Percentiles rank a stretch among this genome's conserved stretches.
Evolutionary conservation across 2,888 invertebrate species (phyloP).

Genomic region (Drosophila atripex): DNA sequence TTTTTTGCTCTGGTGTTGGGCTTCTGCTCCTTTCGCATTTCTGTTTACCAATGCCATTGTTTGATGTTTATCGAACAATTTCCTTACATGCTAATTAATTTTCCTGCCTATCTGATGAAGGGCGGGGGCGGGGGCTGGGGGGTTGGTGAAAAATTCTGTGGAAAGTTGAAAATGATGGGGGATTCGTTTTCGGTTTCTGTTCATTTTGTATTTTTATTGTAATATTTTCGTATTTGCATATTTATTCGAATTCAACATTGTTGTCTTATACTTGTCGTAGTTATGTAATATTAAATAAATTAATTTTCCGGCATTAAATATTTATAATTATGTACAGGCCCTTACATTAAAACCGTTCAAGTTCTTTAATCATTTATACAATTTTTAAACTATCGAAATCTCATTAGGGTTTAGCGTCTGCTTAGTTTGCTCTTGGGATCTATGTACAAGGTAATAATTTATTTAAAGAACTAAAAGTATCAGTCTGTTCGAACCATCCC

Average conservation of each 20-base stretch:
- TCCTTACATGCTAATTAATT: slow-evolving; percentile 75
- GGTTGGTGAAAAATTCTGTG: not conserved
- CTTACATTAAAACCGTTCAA: slow-evolving; percentile 34
- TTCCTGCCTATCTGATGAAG: slow-evolving; percentile 42
- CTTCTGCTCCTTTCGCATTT: slow-evolving; percentile 21
- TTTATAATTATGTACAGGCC: slow-evolving; percentile 42
- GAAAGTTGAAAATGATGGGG: slow-evolving; percentile 32
- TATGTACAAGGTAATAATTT: slow-evolving; percentile 26
- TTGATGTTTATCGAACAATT: slow-evolving; percentile 72
- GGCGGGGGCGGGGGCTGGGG: too few relatives aligned
- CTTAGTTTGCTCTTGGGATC: slow-evolving; percentile 7
- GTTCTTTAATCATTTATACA: slow-evolving; percentile 28
- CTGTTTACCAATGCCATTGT: slow-evolving; percentile 47
- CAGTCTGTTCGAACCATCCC: slow-evolving; percentile 77
- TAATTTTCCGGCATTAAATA: slow-evolving; percentile 9
- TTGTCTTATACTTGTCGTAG: slow-evolving; percentile 9
- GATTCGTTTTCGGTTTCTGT: not conserved
- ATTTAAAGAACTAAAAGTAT: slow-evolving; percentile 79
- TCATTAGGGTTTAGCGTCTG: slow-evolving; percentile 9
- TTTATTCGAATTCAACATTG: slow-evolving; percentile 31
- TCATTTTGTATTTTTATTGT: not conserved
- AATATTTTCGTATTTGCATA: slow-evolving; percentile 4
- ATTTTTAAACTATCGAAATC: slow-evolving; percentile 18
- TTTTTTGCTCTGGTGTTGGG: not conserved
- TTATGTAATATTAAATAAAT: slow-evolving; percentile 37